Evolutionary conservation across 2,888 invertebrate genomes (phyloP).

Genomic region (Augiades crinisus): DNA sequence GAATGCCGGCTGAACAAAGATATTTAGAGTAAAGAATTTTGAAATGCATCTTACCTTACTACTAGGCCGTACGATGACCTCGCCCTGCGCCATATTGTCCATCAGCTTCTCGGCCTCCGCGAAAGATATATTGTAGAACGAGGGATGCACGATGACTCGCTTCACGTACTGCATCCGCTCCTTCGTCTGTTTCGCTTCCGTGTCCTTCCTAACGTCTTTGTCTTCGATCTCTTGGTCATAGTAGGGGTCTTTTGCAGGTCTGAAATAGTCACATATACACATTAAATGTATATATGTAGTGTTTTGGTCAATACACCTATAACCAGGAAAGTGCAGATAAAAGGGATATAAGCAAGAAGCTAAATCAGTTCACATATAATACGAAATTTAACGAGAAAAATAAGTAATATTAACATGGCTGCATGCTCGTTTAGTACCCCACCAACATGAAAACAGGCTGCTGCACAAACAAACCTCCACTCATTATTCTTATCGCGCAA

Average conservation of each 20-base stretch:
- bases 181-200: slow-evolving; percentile 91
- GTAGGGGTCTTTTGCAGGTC: slow-evolving; percentile 92
- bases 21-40: too few species aligned
- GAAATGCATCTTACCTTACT: slow-evolving; percentile 94
- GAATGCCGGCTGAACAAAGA: too few species aligned
- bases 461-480: slow-evolving; percentile 84
- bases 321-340: too few species aligned
- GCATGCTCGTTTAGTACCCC: too few species aligned
- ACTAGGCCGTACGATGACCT: slow-evolving; percentile 97
- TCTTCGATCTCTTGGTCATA: slow-evolving; percentile 95
- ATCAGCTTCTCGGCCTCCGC: slow-evolving; percentile 95
- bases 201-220: slow-evolving; percentile 88
- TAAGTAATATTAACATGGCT: too few species aligned
- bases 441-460: too few species aligned
- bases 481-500: slow-evolving; percentile 94
- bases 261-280: too few species aligned
- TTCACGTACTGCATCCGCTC: slow-evolving; percentile 94
- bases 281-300: too few species aligned
- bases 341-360: too few species aligned
- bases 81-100: slow-evolving; percentile 96
- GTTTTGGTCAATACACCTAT: too few species aligned
- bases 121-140: slow-evolving; percentile 98
- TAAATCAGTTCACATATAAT: too few species aligned
- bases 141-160: slow-evolving; percentile 98
- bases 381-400: too few species aligned